Percentiles rank a stretch among this genome's conserved stretches.
Evolutionary conservation across 2,797 vertebrate genomes (phyloP).

Genomic region (Trematomus bernacchii): DNA sequence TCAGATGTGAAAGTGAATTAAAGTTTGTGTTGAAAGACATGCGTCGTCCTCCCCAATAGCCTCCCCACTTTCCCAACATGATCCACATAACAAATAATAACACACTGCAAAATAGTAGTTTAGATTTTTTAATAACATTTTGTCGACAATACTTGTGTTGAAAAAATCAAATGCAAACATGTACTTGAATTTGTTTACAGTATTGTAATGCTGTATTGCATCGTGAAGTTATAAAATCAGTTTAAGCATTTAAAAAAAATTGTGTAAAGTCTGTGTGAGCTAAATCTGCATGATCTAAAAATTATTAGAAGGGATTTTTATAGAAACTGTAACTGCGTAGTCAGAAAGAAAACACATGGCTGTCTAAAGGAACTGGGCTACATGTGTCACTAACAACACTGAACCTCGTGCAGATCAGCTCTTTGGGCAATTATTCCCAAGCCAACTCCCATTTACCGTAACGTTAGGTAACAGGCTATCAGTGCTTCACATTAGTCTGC

Average conservation of each 20-base stretch:
- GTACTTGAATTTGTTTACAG: no score
- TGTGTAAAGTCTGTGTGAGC: neutral
- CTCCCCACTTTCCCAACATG: no score
- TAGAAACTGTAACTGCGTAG: neutral
- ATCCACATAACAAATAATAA: no score
- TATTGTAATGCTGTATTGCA: neutral
- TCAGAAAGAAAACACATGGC: neutral
- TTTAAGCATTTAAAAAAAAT: neutral
- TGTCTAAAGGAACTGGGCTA: neutral
- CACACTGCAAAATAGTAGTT: neutral
- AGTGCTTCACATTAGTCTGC: conserved; percentile 54
- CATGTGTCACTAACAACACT: conserved; percentile 20
- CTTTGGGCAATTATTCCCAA: conserved; percentile 45
- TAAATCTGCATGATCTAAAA: neutral
- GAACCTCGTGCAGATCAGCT: conserved; percentile 31
- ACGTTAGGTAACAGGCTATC: conserved; percentile 61
- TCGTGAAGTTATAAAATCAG: neutral
- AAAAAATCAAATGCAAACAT: no score
- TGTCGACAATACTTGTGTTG: neutral
- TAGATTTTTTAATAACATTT: neutral
- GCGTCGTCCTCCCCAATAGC: no score
- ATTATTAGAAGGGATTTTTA: fast-evolving
- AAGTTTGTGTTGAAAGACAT: no score
- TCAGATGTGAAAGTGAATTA: no score
- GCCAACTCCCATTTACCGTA: conserved; percentile 55